Base-by-base conservation (phyloP, 2,888 invertebrate species). In the Xiphydria camelus region DNA sequence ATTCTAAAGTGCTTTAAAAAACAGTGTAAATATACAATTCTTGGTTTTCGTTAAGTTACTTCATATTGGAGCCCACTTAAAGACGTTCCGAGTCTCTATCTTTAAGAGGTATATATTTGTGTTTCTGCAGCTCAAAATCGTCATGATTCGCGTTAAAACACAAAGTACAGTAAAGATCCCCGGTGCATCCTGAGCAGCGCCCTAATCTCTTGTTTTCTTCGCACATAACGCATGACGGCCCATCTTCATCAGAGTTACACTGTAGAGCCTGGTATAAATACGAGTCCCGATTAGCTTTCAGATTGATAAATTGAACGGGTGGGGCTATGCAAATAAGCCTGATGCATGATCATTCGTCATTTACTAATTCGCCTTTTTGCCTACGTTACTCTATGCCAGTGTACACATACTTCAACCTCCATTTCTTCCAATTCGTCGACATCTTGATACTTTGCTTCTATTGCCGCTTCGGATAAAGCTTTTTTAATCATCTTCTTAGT, bases 191-290 rank as follows among this genome's bases (percentile, higher is more conserved):
- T 32, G 82, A 74, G 68, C 94, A 94, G 37, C 86, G 78, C 51
- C 85, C 76, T 5, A 76, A 79, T 2, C 91, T 89, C 76, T 89
- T 87, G 0, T 60, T 66, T 67, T 88, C 87, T 71, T 91, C 91
- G 70, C 94, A 94, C 55, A 93, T 86, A 55, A 87, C 86, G 76
- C 94, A 94, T 81, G 89, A 89, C 3, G 89, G 89, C 33, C 91
- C 76, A 14, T 65, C 64, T 15, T 64, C 60, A 5, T 58, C 61
- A 4, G 45, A 45, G 31, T 45, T 40, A 31, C 17, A 29, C 7
- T 45, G 15, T 25, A 17, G 20, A 3, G 21, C 26, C 44, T 53
- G 35, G 17, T 19, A 14, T 10, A 36, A 25, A 42, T 31, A n/a
- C n/a, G n/a, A n/a, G n/a, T n/a, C n/a, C n/a, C n/a, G n/a, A n/a